Evolutionary conservation across 2,888 invertebrate species (phyloP).

Genomic region (Amphimallon solstitiale): DNA sequence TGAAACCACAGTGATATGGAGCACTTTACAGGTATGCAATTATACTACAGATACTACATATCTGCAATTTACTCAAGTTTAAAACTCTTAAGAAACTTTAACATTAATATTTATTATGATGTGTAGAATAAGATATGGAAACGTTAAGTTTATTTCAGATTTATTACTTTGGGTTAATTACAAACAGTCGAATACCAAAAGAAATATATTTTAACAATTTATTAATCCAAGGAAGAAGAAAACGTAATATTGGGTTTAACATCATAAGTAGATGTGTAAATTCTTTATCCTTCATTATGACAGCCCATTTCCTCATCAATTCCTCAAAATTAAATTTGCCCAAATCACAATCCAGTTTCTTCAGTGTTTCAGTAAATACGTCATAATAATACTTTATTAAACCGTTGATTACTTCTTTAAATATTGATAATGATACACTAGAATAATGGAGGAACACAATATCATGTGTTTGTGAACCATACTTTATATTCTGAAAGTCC

Average conservation of each 20-base stretch:
- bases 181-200: too few relatives aligned
- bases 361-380: slow-evolving; percentile 52
- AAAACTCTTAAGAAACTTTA: too few relatives aligned
- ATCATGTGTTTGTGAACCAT: slow-evolving; percentile 65
- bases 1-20: too few relatives aligned
- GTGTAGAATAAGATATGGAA: too few relatives aligned
- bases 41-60: too few relatives aligned
- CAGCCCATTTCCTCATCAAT: slow-evolving; percentile 59
- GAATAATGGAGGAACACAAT: slow-evolving; percentile 66
- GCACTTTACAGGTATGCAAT: too few relatives aligned
- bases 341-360: slow-evolving; percentile 49
- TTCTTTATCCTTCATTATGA: slow-evolving; percentile 55
- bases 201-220: too few relatives aligned
- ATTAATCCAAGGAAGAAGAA: too few relatives aligned
- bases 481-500: slow-evolving; percentile 68
- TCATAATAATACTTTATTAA: slow-evolving; percentile 64
- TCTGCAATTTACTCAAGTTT: too few relatives aligned
- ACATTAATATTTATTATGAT: too few relatives aligned
- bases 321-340: slow-evolving; percentile 57
- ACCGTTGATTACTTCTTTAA: slow-evolving; percentile 60
- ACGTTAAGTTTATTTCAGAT: too few relatives aligned
- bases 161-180: too few relatives aligned
- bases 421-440: slow-evolving; percentile 61
- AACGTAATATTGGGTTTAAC: slow-evolving; percentile 61
- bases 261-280: slow-evolving; percentile 61